phyloP scores from a whole-genome alignment of 2,888 invertebrate genomes.

The Habroteleia sp. region DNA sequence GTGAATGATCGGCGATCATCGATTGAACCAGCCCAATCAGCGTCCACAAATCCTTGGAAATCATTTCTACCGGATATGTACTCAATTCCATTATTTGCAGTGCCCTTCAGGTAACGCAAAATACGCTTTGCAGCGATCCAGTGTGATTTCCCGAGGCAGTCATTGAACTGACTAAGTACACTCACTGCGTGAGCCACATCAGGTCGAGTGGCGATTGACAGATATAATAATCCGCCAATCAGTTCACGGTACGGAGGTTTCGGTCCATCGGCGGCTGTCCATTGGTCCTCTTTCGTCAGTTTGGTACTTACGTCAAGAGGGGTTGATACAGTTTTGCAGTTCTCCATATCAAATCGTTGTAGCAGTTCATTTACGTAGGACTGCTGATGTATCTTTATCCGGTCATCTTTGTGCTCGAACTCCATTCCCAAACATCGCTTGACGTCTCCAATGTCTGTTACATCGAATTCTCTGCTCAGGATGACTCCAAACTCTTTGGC shows the following conservation, averaged over 20 bases:
- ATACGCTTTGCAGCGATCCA: constrained; percentile 6
- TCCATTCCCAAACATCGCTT: constrained; percentile 5
- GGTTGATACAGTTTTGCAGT: neutral
- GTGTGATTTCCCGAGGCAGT: constrained; percentile 44
- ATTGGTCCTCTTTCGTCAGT: neutral
- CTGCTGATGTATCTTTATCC: neutral
- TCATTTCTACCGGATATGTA: no score
- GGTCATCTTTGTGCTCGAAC: neutral
- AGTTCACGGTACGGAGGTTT: constrained; percentile 1
- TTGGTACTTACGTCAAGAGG: constrained; percentile 1
- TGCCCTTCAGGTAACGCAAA: constrained; percentile 3
- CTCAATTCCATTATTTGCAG: no score
- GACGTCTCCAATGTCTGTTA: neutral
- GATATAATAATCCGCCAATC: neutral
- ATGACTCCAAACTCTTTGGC: neutral
- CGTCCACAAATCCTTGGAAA: no score
- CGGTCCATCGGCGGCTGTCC: neutral
- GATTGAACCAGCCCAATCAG: no score
- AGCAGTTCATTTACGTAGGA: constrained; percentile 2
- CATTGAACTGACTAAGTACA: neutral
- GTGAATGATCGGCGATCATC: no score
- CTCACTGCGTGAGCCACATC: constrained; percentile 3
- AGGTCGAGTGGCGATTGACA: neutral
- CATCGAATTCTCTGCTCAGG: neutral
- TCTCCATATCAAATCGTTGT: neutral